A percentile compares a stretch with the other conserved stretches of the same genome.
phyloP scores from a whole-genome alignment of 2,888 invertebrate genomes.

The Cephus pulcher region DNA sequence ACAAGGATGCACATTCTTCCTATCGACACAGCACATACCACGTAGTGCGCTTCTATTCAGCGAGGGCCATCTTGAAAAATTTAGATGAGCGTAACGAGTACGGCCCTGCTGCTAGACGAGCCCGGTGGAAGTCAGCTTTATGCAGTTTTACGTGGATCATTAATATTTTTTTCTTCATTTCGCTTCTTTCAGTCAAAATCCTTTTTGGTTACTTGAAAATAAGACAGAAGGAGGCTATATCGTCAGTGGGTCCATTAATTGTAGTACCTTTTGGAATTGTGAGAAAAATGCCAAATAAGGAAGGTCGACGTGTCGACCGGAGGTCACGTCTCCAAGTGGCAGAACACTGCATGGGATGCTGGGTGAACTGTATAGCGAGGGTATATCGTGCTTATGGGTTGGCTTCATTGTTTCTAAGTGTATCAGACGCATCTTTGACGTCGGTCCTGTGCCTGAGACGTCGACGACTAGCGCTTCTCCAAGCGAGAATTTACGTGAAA shows the following conservation, averaged over 20 bases:
- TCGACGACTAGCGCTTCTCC: too few species aligned
- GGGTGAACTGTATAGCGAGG: constrained; percentile 4
- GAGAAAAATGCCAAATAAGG: background rate
- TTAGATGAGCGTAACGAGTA: constrained; percentile 53
- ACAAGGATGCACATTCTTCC: too few species aligned
- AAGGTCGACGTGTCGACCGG: background rate
- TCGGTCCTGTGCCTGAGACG: background rate
- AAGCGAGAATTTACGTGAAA: constrained; percentile 15
- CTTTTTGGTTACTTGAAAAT: too few species aligned
- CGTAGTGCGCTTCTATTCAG: constrained; percentile 45
- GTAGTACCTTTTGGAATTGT: too few species aligned
- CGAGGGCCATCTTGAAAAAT: constrained; percentile 51
- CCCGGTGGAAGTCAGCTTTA: too few species aligned
- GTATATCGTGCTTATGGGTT: constrained; percentile 20
- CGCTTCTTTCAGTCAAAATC: too few species aligned
- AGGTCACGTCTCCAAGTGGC: background rate
- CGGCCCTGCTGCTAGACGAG: constrained; percentile 23
- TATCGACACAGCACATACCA: background rate
- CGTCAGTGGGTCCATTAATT: too few species aligned
- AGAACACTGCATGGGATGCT: background rate
- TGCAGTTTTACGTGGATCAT: too few species aligned
- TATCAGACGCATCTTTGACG: constrained; percentile 35
- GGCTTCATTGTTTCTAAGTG: constrained; percentile 24
- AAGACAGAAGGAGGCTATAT: too few species aligned
- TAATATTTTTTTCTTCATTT: too few species aligned